Conservation (phyloP, 2,888 invertebrate genomes). For the Zonitis immaculata region DNA sequence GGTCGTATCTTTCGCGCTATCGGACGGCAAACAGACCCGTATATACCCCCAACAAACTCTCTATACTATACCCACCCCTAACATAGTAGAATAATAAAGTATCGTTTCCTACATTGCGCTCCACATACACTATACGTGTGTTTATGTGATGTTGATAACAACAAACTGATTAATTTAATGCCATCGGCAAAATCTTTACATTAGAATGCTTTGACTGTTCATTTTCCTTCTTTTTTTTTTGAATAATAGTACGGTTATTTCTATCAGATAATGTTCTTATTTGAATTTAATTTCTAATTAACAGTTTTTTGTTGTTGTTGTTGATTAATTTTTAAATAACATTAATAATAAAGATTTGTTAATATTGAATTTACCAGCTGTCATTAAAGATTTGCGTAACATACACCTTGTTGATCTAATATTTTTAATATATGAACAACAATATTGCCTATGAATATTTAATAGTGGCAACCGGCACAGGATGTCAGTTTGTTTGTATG, state of each 20-base stretch:
- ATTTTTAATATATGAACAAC: background rate
- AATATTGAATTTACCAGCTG: background rate
- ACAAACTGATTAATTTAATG: slow-evolving; percentile 20
- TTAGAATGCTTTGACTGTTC: background rate
- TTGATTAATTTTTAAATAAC: no score
- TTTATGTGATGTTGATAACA: slow-evolving; percentile 24
- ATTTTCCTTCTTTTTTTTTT: background rate
- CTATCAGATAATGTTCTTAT: background rate
- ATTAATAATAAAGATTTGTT: no score
- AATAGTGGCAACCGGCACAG: slow-evolving; percentile 13
- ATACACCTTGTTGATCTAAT: background rate
- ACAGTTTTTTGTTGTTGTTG: no score
- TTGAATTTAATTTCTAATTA: background rate
- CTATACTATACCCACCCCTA: slow-evolving; percentile 19
- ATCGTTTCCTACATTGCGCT: slow-evolving; percentile 24
- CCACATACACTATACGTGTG: slow-evolving; percentile 26
- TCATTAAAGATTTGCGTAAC: background rate
- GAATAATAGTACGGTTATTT: background rate
- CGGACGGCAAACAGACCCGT: slow-evolving; percentile 42
- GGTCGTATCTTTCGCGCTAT: slow-evolving; percentile 47
- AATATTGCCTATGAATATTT: slow-evolving; percentile 15
- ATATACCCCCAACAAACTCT: slow-evolving; percentile 27
- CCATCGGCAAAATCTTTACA: slow-evolving; percentile 9
- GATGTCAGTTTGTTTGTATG: slow-evolving; percentile 19
- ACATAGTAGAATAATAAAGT: slow-evolving; percentile 16